A percentile compares a stretch with the other conserved stretches of the same genome.
Conservation (phyloP, 2,888 invertebrate species). For the Oeneis ivallda region DNA sequence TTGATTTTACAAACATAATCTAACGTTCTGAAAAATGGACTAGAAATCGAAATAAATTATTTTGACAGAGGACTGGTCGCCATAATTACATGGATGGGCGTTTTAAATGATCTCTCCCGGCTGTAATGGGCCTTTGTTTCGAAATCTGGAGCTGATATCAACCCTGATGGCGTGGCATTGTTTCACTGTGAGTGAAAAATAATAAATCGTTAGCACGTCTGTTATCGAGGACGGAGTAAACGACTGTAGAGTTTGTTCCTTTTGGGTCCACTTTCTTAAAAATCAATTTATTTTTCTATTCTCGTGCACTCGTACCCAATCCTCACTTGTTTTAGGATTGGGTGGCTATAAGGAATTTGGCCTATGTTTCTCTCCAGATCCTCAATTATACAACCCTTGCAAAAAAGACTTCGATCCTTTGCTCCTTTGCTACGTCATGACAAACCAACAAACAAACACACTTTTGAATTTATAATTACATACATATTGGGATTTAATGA, state of each 20-base stretch:
- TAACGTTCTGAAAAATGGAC: constrained; percentile 3
- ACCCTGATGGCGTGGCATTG: constrained; percentile 31
- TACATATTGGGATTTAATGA: too few relatives aligned
- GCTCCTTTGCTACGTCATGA: too few relatives aligned
- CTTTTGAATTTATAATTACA: too few relatives aligned
- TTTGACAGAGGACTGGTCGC: constrained; percentile 22
- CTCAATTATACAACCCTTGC: too few relatives aligned
- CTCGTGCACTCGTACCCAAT: too few relatives aligned
- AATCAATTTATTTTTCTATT: too few relatives aligned
- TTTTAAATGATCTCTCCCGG: constrained; percentile 30
- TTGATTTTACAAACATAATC: neutral
- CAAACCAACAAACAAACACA: too few relatives aligned
- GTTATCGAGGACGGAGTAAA: constrained; percentile 30
- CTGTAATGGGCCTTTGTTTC: constrained; percentile 39
- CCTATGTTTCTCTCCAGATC: too few relatives aligned
- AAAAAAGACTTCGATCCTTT: too few relatives aligned
- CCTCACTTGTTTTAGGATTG: too few relatives aligned
- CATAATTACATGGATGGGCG: constrained; percentile 27
- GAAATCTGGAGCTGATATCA: constrained; percentile 37
- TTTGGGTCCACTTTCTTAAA: constrained; percentile 15
- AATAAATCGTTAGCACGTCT: constrained; percentile 34
- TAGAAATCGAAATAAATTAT: constrained; percentile 17
- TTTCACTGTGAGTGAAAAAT: constrained; percentile 34
- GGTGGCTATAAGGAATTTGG: too few relatives aligned
- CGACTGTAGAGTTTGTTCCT: constrained; percentile 22